Base-by-base conservation (phyloP, 1,140 invertebrate genomes). In the Tachypleus tridentatus region DNA sequence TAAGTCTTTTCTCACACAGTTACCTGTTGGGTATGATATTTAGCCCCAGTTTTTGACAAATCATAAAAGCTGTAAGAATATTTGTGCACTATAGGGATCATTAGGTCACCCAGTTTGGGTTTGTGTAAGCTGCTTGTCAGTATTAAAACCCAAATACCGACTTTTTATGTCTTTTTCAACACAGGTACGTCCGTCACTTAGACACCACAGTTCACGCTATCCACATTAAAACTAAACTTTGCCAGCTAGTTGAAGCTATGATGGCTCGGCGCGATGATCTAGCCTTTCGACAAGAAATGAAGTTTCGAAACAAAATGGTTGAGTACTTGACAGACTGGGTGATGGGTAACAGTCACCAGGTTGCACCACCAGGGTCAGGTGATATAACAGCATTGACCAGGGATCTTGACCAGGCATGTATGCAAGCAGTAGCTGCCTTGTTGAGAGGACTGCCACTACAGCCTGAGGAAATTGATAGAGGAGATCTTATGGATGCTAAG, bases 281-380 rank as follows among this genome's bases (percentile, higher is more conserved):
- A 47, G 89, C 93, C 3, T 98, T 98, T 76, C 81, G 96, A 66
- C 95, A 98, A 77, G 95, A 98, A 77, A 97, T 98, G 93, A 98
- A 97, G 75, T 98, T 98, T 75, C 80, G 92, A 6, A 95, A 95
- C 78, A 95, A 96, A 77, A 77, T 96, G 70, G 94, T 98, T 0
- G 95, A 98, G 76, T 98, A 98, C 79, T 79, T 98, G 6, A 96
- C 93, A 0, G 96, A 98, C 75, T 98, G 94, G 94, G 91, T 97
- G 5, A 89, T 98, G 84, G 92, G 91, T 0, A 92, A 90, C 9
- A 89, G 89, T 10, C 91, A 95, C 79, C 91, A 93, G 73, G 90
- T 93, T 58, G 86, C 88, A 5, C 88, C 89, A 49, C 84, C 89
- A 2, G 81, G 83, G 70, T 81, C 84, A 58, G 85, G 83, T 3